These are phyloP conservation scores for Oreochromis tanganicae DNA, from an alignment of 2,113 vertebrate species.

Conservation along the genomic window DNA sequence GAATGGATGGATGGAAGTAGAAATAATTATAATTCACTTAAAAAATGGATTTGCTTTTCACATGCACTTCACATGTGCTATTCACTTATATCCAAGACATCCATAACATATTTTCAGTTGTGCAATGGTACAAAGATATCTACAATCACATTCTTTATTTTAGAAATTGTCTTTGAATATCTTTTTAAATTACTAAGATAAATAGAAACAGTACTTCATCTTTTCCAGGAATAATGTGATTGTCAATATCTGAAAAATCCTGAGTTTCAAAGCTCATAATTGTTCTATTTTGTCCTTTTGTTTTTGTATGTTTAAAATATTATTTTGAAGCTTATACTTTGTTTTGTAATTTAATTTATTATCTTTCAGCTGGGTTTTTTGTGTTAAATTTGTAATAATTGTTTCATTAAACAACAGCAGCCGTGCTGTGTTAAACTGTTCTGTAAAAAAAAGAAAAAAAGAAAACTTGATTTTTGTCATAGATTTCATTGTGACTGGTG, in stretches of 20 bases:
- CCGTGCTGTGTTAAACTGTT: not conserved
- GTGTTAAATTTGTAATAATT: not conserved
- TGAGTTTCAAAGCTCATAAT: fast-evolving
- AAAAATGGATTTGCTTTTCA: no score
- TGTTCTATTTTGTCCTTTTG: not conserved
- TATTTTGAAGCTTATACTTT: not conserved
- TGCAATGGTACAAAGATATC: no score
- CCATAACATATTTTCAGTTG: no score
- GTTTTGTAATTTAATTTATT: not conserved
- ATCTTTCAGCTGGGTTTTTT: not conserved
- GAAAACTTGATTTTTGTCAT: not conserved
- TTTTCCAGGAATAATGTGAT: no score
- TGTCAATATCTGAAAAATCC: not conserved
- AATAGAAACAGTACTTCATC: no score
- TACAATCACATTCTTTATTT: no score
- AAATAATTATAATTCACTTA: no score
- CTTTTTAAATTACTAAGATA: no score
- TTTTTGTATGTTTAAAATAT: not conserved
- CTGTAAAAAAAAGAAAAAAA: not conserved
- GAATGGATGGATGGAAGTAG: no score
- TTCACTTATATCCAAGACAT: no score
- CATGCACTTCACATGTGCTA: no score
- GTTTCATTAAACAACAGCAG: not conserved
- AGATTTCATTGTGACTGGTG: not conserved
- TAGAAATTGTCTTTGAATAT: no score